Evolutionary conservation across 2,113 vertebrate species (phyloP), one percentile per base, ranked within the genome.

Genomic region (Propithecus coquereli): DNA sequence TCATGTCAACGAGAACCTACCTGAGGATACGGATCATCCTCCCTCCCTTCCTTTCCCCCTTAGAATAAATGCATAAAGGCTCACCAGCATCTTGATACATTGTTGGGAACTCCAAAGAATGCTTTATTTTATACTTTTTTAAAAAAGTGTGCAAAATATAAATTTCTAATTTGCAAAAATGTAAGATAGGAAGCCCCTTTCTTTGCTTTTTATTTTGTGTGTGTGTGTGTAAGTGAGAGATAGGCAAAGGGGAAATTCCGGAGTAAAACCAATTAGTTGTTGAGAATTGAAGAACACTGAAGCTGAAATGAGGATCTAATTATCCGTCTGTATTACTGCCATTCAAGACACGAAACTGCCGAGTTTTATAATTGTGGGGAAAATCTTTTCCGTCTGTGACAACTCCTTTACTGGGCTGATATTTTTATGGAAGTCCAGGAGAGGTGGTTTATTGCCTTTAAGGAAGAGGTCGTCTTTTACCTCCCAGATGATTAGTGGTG

Each of bases 261-360:
- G 30, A 54, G 77, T 63, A 63, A 94, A 91, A 45, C 86, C 90
- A 90, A n/a, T 93, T 71, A 87, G 83, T 66, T 91, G 63, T 47
- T 81, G 88, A 77, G 94, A 84, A 83, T 43, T n/a, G 74, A 79
- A 81, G 77, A 76, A 83, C 1, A 11, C 23, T 8, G n/a, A 34
- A 43, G 66, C 82, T 74, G 71, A 94, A 94, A 81, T 90, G 65
- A 90, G 74, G 25, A 70, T 95, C 83, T 87, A 73, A 94, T 97
- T 97, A 90, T 93, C 59, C 90, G 66, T 87, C 90, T 59, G 18
- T 66, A n/a, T 37, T 66, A 96, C 90, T 73, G 77, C 82, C 82
- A 82, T 83, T 70, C 50, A 66, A 87, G 79, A 91, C 57, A 65
- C 1, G 4, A 89, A 52, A 59, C 14, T 86, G 77, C 91, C 2